These are phyloP conservation scores for Archips xylosteana DNA, from an alignment of 2,888 invertebrate species.

Conservation along the genomic window DNA sequence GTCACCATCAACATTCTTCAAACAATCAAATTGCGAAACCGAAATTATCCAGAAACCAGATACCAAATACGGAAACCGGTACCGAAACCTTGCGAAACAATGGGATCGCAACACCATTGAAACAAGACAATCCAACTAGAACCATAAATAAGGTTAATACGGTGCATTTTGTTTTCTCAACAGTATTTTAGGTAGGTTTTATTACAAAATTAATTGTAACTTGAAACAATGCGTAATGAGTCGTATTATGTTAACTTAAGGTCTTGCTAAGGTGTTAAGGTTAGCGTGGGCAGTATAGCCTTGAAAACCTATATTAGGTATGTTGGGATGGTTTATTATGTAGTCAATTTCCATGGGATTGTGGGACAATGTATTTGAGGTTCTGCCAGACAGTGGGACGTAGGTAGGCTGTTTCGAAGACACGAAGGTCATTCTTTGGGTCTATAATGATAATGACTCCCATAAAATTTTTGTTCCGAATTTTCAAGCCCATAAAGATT, in stretches of 20 bases:
- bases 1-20: conserved; percentile 1
- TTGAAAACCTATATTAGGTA: conserved; percentile 10
- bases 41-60: conserved; percentile 19
- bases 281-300: conserved; percentile 18
- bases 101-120: conserved; percentile 24
- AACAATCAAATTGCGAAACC: conserved; percentile 26
- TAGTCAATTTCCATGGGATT: not conserved
- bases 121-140: not conserved
- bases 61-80: conserved; percentile 20
- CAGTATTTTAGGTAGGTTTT: not conserved
- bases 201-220: conserved; percentile 17
- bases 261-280: conserved; percentile 14
- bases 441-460: too few relatives aligned
- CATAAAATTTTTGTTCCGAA: too few relatives aligned
- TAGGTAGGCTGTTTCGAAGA: not conserved
- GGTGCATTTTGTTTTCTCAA: not conserved
- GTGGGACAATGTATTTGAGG: not conserved
- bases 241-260: conserved; percentile 21
- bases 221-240: conserved; percentile 8
- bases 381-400: not conserved
- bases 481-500: too few relatives aligned
- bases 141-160: not conserved
- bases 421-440: too few relatives aligned
- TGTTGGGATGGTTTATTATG: not conserved
- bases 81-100: conserved; percentile 36